Conservation (phyloP, 2,888 invertebrate genomes). For the Crocallis elinguaria region DNA sequence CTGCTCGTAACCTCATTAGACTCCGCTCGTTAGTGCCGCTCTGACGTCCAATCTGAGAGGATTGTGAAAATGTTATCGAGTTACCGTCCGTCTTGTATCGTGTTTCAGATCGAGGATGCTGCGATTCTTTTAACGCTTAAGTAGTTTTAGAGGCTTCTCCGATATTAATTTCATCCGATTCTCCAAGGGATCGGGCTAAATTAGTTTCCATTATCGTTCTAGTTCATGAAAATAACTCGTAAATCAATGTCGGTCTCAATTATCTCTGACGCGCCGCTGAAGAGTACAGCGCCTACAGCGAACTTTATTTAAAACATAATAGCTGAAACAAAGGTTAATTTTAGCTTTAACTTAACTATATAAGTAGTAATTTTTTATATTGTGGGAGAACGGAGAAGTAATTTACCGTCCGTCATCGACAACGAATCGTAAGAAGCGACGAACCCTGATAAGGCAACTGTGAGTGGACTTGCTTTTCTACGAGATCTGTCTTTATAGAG, state of each 20-base stretch:
- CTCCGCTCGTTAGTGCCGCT: constrained; percentile 50
- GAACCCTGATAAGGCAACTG: too few species aligned
- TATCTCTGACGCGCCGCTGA: neutral
- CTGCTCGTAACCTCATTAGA: constrained; percentile 57
- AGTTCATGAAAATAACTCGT: constrained; percentile 12
- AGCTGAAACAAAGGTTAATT: neutral
- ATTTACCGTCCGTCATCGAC: too few species aligned
- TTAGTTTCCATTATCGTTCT: constrained; percentile 23
- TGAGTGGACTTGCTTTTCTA: too few species aligned
- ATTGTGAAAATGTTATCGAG: constrained; percentile 46
- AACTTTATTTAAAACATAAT: neutral
- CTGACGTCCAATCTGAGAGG: constrained; percentile 45
- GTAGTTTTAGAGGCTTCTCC: constrained; percentile 22
- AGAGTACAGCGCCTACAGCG: neutral
- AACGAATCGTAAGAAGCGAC: too few species aligned
- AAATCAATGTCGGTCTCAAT: constrained; percentile 19
- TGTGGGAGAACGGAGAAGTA: too few species aligned
- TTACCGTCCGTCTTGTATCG: constrained; percentile 37
- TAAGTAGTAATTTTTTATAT: too few species aligned
- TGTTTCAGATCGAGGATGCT: constrained; percentile 7
- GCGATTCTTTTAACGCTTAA: neutral
- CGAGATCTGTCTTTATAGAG: too few species aligned
- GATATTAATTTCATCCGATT: constrained; percentile 19
- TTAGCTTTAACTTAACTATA: too few species aligned
- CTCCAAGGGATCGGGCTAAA: constrained; percentile 6